Evolutionary conservation across 2,113 vertebrate genomes (phyloP), one percentile per base, ranked within the genome.

Genomic region (Ivindomyrus marchei): DNA sequence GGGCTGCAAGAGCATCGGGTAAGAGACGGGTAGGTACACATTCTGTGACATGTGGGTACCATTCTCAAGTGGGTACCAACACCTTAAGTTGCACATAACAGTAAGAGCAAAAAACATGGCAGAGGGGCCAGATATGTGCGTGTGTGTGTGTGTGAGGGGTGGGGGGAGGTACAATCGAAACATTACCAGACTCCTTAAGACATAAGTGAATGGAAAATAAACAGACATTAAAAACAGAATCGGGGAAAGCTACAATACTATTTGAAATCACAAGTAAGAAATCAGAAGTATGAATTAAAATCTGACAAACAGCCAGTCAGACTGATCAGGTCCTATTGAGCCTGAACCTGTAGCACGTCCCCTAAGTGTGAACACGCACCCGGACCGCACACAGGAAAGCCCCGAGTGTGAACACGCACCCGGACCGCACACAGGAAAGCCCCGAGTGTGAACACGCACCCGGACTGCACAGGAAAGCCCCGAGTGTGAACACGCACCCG

Each of bases 1-100:
- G 89, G 98, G 98, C 98, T 99, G 49, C 53, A 45, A 19, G 56
- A 8, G 31, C 58, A 77, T 31, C 13, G 21, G 15, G 53, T 80
- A 39, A 6, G 24, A 49, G 39, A 31, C 1, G 15, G 21, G 24
- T 21, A 46, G n/a, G 24, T 24, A 13, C 2, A 15, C 11, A 9
- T 27, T 27, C 50, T 19, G 49, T 1, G 36, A 42, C 50, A 62
- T 11, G 27, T 53, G 17, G 17, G 52, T 53, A 58, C 50, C 19
- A 15, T 52, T 49, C 39, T 47, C 52, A 53, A 53, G 17, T 19
- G 52, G 4, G 52, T 53, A 21, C 17, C 39, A 85, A 10, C 39
- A 24, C 56, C 56, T 62, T n/a, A n/a, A 9, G 6, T 1, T n/a
- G 56, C 21, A n/a, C 9, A 74, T 15, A 11, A 74, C 11, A 13